A percentile compares a stretch with the other conserved stretches of the same genome.
Conservation (phyloP, 92 coral and sea anemone genomes). For the Parazoanthus darwini region DNA sequence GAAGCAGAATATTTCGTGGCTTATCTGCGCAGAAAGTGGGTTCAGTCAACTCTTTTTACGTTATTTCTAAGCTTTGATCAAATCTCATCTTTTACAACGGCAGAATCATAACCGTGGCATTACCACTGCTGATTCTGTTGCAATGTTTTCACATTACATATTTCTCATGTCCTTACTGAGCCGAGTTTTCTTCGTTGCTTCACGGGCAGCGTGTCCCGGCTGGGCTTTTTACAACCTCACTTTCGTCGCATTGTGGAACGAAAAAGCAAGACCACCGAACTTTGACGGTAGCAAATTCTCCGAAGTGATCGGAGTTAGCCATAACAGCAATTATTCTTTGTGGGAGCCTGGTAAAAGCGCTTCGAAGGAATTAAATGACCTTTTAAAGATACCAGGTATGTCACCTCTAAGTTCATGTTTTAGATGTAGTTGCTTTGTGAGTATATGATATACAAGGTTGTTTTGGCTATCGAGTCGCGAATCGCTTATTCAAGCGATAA, state of each 20-base stretch:
- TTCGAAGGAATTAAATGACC: background rate
- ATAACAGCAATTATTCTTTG: background rate
- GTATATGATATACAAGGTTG: too few relatives aligned
- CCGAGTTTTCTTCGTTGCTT: background rate
- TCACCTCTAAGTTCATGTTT: background rate
- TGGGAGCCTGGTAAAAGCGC: background rate
- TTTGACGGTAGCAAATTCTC: slow-evolving; percentile 17
- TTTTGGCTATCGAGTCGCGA: background rate
- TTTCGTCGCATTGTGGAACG: slow-evolving; percentile 11
- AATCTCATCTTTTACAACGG: background rate
- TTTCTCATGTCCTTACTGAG: background rate
- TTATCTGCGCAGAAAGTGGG: background rate
- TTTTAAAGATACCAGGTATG: background rate
- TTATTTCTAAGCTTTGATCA: background rate
- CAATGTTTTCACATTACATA: background rate
- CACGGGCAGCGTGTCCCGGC: background rate
- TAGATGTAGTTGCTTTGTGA: background rate
- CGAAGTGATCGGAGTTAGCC: slow-evolving; percentile 2
- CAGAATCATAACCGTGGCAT: background rate
- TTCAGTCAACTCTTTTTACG: too few relatives aligned
- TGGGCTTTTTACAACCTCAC: slow-evolving; percentile 7
- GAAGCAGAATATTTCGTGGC: background rate
- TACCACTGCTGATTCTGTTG: background rate
- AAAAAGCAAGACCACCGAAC: background rate
- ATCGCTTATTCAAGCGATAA: background rate